phyloP scores from a whole-genome alignment of 2,113 vertebrate species.

The Psilopsiagon aymara region DNA sequence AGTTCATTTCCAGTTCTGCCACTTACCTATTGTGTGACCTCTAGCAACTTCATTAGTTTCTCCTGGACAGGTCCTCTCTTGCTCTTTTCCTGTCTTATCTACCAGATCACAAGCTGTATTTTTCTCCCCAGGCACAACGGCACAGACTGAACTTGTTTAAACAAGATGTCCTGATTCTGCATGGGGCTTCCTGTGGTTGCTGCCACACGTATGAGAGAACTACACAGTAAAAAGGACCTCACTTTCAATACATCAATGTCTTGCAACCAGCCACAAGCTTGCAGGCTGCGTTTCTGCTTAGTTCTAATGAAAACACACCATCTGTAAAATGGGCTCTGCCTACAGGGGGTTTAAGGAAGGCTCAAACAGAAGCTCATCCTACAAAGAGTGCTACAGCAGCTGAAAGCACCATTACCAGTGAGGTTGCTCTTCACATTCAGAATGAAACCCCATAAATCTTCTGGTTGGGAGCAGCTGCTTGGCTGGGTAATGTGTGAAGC shows the following conservation, averaged over 20 bases:
- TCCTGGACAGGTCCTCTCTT: background rate
- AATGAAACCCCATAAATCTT: background rate
- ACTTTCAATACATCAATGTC: background rate
- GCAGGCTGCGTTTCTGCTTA: background rate
- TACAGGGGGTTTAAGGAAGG: background rate
- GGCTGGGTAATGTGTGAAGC: background rate
- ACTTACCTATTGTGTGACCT: background rate
- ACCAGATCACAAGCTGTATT: background rate
- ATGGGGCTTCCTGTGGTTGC: background rate
- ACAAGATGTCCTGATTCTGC: background rate
- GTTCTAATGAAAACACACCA: background rate
- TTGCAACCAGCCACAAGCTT: background rate
- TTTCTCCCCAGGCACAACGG: background rate
- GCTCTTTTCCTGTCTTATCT: background rate
- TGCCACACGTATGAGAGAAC: background rate
- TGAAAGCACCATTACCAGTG: background rate
- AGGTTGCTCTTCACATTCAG: background rate
- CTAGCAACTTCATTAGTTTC: background rate
- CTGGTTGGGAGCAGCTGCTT: background rate
- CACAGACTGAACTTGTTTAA: background rate
- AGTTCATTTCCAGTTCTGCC: background rate
- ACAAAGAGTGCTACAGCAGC: background rate
- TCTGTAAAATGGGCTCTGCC: background rate
- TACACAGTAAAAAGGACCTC: background rate
- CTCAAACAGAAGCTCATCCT: background rate